phyloP scores from a whole-genome alignment of 1,140 invertebrate species.

The Zaprionus tsacasi region DNA sequence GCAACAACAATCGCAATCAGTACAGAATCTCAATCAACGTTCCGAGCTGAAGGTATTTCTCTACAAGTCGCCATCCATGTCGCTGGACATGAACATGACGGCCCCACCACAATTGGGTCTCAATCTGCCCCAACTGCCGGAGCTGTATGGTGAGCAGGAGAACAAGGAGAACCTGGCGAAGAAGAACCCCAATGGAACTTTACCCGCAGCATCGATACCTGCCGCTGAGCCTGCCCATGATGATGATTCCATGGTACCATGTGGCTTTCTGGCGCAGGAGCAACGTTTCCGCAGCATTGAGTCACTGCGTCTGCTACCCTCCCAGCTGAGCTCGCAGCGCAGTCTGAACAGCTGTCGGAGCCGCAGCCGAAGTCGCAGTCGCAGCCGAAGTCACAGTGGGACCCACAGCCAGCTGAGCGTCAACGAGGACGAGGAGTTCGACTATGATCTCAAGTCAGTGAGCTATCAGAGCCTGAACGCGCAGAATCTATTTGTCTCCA shows the following conservation, averaged over 20 bases:
- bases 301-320: slow-evolving; percentile 50
- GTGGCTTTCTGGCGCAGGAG: slow-evolving; percentile 57
- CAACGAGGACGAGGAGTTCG: slow-evolving; percentile 61
- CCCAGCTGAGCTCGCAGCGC: slow-evolving; percentile 51
- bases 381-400: not conserved
- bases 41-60: slow-evolving; percentile 75
- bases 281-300: slow-evolving; percentile 72
- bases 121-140: slow-evolving; percentile 70
- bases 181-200: not conserved
- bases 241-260: slow-evolving; percentile 6
- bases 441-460: slow-evolving; percentile 81
- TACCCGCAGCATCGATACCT: not conserved
- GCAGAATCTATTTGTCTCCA: slow-evolving; percentile 79
- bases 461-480: slow-evolving; percentile 80
- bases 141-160: slow-evolving; percentile 66
- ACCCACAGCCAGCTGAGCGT: slow-evolving; percentile 17
- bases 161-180: slow-evolving; percentile 32
- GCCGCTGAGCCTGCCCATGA: slow-evolving; percentile 13
- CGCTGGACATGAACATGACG: slow-evolving; percentile 63
- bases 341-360: slow-evolving; percentile 47
- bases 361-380: slow-evolving; percentile 1
- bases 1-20: slow-evolving; percentile 74
- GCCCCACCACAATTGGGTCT: slow-evolving; percentile 48
- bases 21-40: slow-evolving; percentile 74
- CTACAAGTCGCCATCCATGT: slow-evolving; percentile 76